These are phyloP conservation scores for Macrotrachela quadricornifera DNA, from an alignment of 1,140 invertebrate genomes.

Conservation along the genomic window DNA sequence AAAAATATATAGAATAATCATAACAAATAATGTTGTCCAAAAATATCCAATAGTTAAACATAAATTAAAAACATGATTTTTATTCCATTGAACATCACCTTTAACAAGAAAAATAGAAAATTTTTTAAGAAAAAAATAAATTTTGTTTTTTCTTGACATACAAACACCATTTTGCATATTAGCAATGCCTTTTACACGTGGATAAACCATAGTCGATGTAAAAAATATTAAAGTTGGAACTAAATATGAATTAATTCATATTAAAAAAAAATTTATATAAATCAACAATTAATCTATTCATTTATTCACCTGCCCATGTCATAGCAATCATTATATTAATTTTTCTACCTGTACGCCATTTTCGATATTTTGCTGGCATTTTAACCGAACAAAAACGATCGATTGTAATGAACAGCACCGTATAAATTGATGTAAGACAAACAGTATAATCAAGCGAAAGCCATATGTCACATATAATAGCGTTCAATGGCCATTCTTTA, in stretches of 20 bases:
- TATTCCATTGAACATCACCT: slow-evolving; percentile 82
- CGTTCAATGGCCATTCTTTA: slow-evolving; percentile 83
- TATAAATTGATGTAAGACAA: slow-evolving; percentile 94
- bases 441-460: slow-evolving; percentile 95
- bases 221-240: slow-evolving; percentile 88
- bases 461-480: slow-evolving; percentile 90
- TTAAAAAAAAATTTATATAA: too few species aligned
- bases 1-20: slow-evolving; percentile 42
- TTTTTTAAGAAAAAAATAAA: slow-evolving; percentile 71
- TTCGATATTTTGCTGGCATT: slow-evolving; percentile 84
- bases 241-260: slow-evolving; percentile 34
- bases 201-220: slow-evolving; percentile 95
- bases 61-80: slow-evolving; percentile 83
- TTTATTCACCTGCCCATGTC: slow-evolving; percentile 45
- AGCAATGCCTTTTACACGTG: slow-evolving; percentile 20
- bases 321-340: slow-evolving; percentile 62
- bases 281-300: too few species aligned
- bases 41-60: slow-evolving; percentile 83
- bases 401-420: slow-evolving; percentile 89
- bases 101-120: slow-evolving; percentile 64
- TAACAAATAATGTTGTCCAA: slow-evolving; percentile 71
- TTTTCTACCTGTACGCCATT: slow-evolving; percentile 79
- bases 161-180: too few species aligned
- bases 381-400: slow-evolving; percentile 97
- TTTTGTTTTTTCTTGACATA: too few species aligned